Evolutionary conservation across 2,888 invertebrate genomes (phyloP).

Genomic region (Torymus aiolomorphi): DNA sequence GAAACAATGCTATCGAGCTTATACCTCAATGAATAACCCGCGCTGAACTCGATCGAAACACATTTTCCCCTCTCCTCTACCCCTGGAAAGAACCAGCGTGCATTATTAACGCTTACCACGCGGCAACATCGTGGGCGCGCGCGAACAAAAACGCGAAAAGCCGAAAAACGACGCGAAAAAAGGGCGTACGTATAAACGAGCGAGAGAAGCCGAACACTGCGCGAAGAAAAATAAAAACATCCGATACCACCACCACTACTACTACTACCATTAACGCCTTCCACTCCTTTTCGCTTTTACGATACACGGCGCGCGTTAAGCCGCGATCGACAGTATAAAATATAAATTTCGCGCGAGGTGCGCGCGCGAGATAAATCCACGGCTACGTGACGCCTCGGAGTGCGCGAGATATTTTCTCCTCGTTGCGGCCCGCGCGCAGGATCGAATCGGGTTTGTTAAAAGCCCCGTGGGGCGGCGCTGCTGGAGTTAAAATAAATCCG

Average conservation of each 20-base stretch:
- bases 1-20: too few species aligned
- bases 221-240: conserved; percentile 20
- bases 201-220: too few species aligned
- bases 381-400: conserved; percentile 59
- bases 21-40: conserved; percentile 19
- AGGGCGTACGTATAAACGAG: too few species aligned
- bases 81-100: not conserved
- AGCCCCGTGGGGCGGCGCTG: conserved; percentile 57
- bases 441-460: conserved; percentile 61
- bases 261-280: too few species aligned
- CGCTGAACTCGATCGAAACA: not conserved
- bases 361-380: conserved; percentile 60
- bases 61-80: not conserved
- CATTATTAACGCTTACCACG: conserved; percentile 19
- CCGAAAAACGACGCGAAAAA: not conserved
- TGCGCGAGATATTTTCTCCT: conserved; percentile 57
- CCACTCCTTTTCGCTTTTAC: conserved; percentile 46
- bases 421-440: conserved; percentile 45
- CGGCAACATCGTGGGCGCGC: not conserved
- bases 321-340: conserved; percentile 63
- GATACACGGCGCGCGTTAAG: conserved; percentile 57
- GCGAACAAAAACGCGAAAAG: not conserved
- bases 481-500: conserved; percentile 59
- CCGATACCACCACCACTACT: conserved; percentile 14
- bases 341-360: conserved; percentile 58